A percentile compares a stretch with the other conserved stretches of the same genome.
These are phyloP conservation scores for Cephalopholis sonnerati DNA, from an alignment of 2,113 vertebrate genomes.

Conservation along the genomic window DNA sequence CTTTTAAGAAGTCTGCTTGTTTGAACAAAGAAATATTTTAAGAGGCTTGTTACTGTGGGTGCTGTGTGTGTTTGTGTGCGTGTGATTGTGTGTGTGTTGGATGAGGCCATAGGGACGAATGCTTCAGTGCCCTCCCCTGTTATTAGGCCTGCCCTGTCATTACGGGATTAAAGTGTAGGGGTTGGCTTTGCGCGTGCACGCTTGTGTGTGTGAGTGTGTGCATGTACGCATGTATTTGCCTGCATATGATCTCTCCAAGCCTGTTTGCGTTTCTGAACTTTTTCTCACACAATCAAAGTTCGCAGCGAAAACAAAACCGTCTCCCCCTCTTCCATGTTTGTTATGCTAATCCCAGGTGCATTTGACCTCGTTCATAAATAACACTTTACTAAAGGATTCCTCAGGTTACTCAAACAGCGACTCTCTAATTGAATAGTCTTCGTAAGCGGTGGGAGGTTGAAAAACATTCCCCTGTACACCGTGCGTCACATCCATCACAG, in stretches of 20 bases:
- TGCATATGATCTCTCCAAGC: conserved; percentile 52
- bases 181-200: conserved; percentile 64
- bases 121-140: conserved; percentile 81
- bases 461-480: conserved; percentile 45
- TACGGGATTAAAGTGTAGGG: conserved; percentile 82
- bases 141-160: conserved; percentile 87
- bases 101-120: conserved; percentile 73
- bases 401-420: conserved; percentile 63
- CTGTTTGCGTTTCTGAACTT: conserved; percentile 65
- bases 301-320: conserved; percentile 59
- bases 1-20: conserved; percentile 76
- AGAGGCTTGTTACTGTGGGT: conserved; percentile 72
- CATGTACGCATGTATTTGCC: conserved; percentile 46
- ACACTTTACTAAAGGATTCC: conserved; percentile 57
- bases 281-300: conserved; percentile 66
- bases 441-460: conserved; percentile 54
- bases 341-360: conserved; percentile 69
- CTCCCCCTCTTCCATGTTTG: conserved; percentile 16
- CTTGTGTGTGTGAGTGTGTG: conserved; percentile 35
- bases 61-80: conserved; percentile 26
- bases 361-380: conserved; percentile 74
- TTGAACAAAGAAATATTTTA: conserved; percentile 84
- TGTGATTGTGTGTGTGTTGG: conserved; percentile 24
- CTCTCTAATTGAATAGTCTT: conserved; percentile 68
- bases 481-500: conserved; percentile 63